Base-by-base conservation (phyloP, 2,797 vertebrate genomes). In the Schizothorax lantsangensis region DNA sequence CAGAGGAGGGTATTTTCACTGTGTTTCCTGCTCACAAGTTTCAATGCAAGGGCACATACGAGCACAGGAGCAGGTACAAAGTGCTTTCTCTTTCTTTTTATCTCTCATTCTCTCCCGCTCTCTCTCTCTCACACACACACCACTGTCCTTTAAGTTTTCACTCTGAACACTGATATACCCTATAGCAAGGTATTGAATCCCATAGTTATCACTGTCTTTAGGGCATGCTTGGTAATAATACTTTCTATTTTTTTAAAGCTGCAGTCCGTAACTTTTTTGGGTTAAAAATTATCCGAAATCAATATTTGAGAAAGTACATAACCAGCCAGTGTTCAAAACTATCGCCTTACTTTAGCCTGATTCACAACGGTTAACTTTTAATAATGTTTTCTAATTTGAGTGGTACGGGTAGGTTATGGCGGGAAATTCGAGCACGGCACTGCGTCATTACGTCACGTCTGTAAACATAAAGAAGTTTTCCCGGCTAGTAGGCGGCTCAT, bases 1-100 rank as follows among this genome's bases (percentile, higher is more conserved):
- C 98, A 0, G 98, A 99, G 94, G 98, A 99, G 94, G 98, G 98
- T 49, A 99, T 99, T 92, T 99, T 99, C 93, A 99, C 98, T 0
- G 96, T 99, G 83, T 99, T 99, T 89, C 98, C 98, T 5, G 98
- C 98, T 33, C 98, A 99, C 95, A 99, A 98, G 93, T 99, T 99
- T 94, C 96, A 97, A 43, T 99, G 98, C 93, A 99, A 99, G 88
- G 96, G 97, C 89, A 97, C 92, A 90, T 99, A 98, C 0, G 98
- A 99, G 78, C 98, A 99, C 90, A 97, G 98, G 91, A 99, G 97
- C 96, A 97, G 98, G 98, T 99, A 96, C 0, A 77, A 11, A 33
- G 15, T 3, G 30, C 66, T 26, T 9, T 26, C 26, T 52, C n/a
- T 6, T 0, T 15, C 38, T 14, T 1, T 73, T 23, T 15, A 5